These are phyloP conservation scores for Pogonocherus hispidulus DNA, from an alignment of 2,888 invertebrate genomes.

Conservation along the genomic window DNA sequence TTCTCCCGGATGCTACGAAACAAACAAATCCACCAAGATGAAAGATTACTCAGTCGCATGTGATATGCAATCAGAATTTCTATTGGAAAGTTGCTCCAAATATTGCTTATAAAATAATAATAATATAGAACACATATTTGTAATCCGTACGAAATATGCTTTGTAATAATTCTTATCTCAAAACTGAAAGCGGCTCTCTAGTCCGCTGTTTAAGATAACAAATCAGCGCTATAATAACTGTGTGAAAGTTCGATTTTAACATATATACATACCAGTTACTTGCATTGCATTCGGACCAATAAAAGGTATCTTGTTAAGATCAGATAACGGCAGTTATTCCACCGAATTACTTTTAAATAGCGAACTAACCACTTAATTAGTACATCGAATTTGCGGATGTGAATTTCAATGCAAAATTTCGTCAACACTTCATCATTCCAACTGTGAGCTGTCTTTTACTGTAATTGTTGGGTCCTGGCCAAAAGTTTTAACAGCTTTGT, in stretches of 20 bases:
- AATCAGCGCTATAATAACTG: constrained; percentile 3
- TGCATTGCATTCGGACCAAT: neutral
- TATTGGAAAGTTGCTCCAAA: constrained; percentile 21
- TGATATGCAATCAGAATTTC: constrained; percentile 9
- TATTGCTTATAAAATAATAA: constrained; percentile 2
- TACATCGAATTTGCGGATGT: neutral
- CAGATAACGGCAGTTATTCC: constrained; percentile 10
- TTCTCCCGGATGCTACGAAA: constrained; percentile 6
- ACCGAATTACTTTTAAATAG: constrained; percentile 4
- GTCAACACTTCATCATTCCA: neutral
- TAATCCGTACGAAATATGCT: neutral
- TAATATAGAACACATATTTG: neutral
- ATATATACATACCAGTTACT: neutral
- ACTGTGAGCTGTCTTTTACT: neutral
- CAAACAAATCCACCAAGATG: neutral
- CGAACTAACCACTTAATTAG: constrained; percentile 1
- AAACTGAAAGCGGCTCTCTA: constrained; percentile 13
- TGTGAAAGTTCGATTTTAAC: constrained; percentile 14
- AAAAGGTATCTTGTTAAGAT: constrained; percentile 7
- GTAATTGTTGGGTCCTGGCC: neutral
- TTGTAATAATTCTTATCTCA: constrained; percentile 12
- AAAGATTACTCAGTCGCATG: neutral
- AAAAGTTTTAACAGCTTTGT: neutral
- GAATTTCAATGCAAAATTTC: too few relatives aligned
- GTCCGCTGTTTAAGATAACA: constrained; percentile 8